These are phyloP conservation scores for Meandrina meandrites DNA, from an alignment of 92 coral and sea anemone species.

Conservation along the genomic window DNA sequence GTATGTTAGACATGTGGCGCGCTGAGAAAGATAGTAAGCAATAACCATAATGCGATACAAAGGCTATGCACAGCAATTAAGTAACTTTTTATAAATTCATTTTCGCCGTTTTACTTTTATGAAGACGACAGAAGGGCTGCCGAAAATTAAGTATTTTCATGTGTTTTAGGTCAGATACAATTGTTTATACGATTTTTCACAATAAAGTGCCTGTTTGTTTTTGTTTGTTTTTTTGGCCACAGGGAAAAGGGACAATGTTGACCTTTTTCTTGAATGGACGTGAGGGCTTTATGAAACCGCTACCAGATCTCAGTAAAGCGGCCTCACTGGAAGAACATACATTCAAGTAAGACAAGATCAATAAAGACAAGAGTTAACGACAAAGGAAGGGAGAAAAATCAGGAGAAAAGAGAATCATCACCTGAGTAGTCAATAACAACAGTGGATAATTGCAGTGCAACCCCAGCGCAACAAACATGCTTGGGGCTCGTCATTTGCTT, in stretches of 20 bases:
- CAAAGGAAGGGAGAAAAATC: neutral
- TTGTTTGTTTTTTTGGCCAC: neutral
- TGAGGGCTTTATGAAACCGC: conserved; percentile 60
- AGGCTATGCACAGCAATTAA: no score
- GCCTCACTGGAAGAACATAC: conserved; percentile 61
- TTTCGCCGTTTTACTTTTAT: no score
- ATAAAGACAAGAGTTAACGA: neutral
- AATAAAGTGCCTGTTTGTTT: neutral
- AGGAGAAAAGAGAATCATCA: neutral
- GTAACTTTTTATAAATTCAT: no score
- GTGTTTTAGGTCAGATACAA: no score
- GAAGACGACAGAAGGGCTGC: no score
- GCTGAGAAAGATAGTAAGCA: no score
- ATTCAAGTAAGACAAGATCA: conserved; percentile 38
- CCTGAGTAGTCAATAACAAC: neutral
- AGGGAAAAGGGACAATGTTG: conserved; percentile 69
- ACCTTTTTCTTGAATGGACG: conserved; percentile 71
- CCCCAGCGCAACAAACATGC: neutral
- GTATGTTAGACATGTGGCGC: no score
- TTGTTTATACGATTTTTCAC: neutral
- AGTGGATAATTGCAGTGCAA: neutral
- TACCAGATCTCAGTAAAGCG: conserved; percentile 65
- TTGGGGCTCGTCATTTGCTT: neutral
- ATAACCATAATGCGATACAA: no score
- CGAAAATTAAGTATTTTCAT: no score